Evolutionary conservation across 92 coral and sea anemone genomes (phyloP), one percentile per base, ranked within the genome.

Genomic region (Heteractis magnifica): DNA sequence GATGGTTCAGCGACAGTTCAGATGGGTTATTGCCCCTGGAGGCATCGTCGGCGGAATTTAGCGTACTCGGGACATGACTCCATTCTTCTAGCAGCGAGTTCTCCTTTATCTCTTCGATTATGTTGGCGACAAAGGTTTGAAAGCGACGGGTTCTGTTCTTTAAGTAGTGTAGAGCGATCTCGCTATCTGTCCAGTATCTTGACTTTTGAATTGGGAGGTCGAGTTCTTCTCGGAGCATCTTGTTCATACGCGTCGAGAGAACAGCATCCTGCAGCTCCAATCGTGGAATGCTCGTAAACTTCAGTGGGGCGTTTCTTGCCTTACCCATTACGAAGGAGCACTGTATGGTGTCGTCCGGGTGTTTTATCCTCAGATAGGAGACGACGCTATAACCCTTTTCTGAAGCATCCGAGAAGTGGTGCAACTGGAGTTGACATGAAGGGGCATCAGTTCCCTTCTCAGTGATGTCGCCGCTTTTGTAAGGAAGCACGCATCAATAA

Each of bases 311-410:
- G 76, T 86, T 90, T 86, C 79, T 77, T 14, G 81, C 68, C 77
- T 89, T 89, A 8, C 87, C 89, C 87, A 71, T 89, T 19, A 86
- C n/a, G n/a, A n/a, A n/a, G n/a, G n/a, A n/a, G n/a, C n/a, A n/a
- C n/a, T n/a, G n/a, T n/a, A n/a, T n/a, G 8, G 70, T 62, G 10
- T 73, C 84, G 71, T 87, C 87, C 0, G 90, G 93, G 72, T 71
- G 56, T 48, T 81, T 83, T 5, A 72, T 76, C 14, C 89, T 72
- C 70, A 90, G 79, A n/a, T 87, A 84, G 7, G 93, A 81, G 18
- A 81, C 52, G 34, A n/a, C n/a, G n/a, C n/a, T n/a, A n/a, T n/a
- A n/a, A n/a, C n/a, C n/a, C n/a, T n/a, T n/a, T n/a, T n/a, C n/a
- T n/a, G n/a, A n/a, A n/a, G n/a, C n/a, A n/a, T n/a, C n/a, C n/a